Conservation (phyloP, 1,140 invertebrate species). For the Ruditapes philippinarum region DNA sequence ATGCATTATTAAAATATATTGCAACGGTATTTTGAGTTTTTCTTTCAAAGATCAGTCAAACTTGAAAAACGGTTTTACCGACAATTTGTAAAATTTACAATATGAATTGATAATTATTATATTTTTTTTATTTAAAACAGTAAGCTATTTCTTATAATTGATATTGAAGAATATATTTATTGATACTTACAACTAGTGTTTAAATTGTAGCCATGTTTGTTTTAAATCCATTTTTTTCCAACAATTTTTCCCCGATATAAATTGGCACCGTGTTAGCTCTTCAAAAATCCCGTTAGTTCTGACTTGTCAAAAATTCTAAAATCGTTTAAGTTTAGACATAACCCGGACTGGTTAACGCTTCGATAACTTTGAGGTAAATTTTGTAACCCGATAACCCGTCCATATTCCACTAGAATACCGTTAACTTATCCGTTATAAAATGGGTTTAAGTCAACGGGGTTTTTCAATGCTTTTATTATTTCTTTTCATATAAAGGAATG, state of each 20-base stretch:
- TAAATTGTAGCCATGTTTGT: background rate
- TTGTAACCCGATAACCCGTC: constrained; percentile 57
- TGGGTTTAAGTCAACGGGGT: background rate
- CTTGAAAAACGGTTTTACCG: too few species aligned
- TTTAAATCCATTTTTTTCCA: background rate
- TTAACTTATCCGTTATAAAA: constrained; percentile 57
- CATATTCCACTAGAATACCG: constrained; percentile 29
- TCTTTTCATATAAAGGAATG: constrained; percentile 23
- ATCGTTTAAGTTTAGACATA: constrained; percentile 43
- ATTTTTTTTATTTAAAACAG: background rate
- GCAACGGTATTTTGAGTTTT: too few species aligned
- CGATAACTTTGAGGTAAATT: constrained; percentile 41
- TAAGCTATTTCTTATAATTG: background rate
- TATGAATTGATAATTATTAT: too few species aligned
- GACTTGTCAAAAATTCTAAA: background rate
- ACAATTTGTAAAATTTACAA: too few species aligned
- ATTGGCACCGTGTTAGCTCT: constrained; percentile 8
- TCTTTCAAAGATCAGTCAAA: too few species aligned
- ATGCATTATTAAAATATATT: too few species aligned
- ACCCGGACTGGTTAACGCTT: constrained; percentile 42
- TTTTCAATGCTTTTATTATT: constrained; percentile 19
- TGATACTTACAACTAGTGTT: background rate
- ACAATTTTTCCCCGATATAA: too few species aligned
- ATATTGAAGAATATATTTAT: too few species aligned
- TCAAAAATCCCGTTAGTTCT: background rate